Evolutionary conservation across 30 jellyfish, hydroid and myxozoan species (phyloP).

Genomic region (Hydractinia symbiolongicarpus): DNA sequence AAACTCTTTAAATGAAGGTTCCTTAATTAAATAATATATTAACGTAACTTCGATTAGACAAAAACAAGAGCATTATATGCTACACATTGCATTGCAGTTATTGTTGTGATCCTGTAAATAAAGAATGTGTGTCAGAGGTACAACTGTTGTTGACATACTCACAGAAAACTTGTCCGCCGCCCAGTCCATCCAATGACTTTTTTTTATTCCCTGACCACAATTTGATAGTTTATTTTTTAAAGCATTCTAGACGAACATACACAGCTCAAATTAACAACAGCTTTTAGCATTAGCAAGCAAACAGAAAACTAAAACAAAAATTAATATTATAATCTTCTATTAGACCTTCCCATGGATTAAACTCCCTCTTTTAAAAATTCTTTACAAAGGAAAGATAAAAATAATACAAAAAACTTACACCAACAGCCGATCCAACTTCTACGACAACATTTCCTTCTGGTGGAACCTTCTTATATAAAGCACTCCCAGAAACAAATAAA

Average conservation of each 20-base stretch:
- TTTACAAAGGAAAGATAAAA: neutral
- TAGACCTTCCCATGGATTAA: too few relatives aligned
- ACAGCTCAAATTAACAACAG: neutral
- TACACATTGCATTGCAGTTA: too few relatives aligned
- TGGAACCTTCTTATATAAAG: constrained; percentile 70
- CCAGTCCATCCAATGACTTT: constrained; percentile 98
- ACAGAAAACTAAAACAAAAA: too few relatives aligned
- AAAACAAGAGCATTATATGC: neutral
- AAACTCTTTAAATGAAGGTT: neutral
- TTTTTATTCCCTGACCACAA: constrained; percentile 68
- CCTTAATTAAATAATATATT: neutral
- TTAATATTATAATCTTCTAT: too few relatives aligned
- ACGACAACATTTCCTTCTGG: constrained; percentile 98
- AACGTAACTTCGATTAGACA: neutral
- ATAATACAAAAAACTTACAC: constrained; percentile 54
- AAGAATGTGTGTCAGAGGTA: too few relatives aligned
- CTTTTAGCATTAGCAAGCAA: too few relatives aligned
- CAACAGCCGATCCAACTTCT: constrained; percentile 81
- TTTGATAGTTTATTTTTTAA: constrained; percentile 42
- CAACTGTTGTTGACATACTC: neutral
- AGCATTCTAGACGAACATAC: constrained; percentile 55
- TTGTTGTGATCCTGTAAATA: too few relatives aligned
- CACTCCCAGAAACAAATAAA: constrained; percentile 78
- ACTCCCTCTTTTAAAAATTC: too few relatives aligned
- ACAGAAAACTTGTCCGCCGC: constrained; percentile 66